Evolutionary conservation across 2,797 vertebrate species (phyloP).

Genomic region (Myotis myotis): DNA sequence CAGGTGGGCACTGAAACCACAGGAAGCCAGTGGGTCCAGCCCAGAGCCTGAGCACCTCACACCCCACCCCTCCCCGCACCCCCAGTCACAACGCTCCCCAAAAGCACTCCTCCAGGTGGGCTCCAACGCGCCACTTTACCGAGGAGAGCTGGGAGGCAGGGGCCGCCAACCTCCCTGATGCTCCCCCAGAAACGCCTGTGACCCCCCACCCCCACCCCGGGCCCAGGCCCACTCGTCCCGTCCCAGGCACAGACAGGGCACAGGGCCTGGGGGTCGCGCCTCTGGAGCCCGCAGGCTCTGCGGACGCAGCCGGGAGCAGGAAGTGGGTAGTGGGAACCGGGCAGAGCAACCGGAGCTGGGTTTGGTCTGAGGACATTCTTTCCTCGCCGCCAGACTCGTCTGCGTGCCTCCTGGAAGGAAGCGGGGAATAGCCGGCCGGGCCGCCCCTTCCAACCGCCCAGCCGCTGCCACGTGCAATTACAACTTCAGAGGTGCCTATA

Average conservation of each 20-base stretch:
- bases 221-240: background rate
- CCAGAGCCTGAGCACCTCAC: background rate
- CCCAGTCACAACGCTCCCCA: too few relatives aligned
- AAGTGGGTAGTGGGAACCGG: constrained; percentile 38
- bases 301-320: constrained; percentile 49
- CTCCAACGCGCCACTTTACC: background rate
- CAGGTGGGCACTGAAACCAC: background rate
- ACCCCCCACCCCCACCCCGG: too few relatives aligned
- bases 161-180: background rate
- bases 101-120: background rate
- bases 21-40: background rate
- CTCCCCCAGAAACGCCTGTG: background rate
- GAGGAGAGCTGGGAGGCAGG: background rate
- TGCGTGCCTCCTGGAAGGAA: constrained; percentile 60
- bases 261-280: background rate
- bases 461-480: constrained; percentile 70
- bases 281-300: constrained; percentile 1
- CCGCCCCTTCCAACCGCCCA: constrained; percentile 63
- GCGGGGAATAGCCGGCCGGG: constrained; percentile 39
- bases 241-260: background rate
- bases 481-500: constrained; percentile 72
- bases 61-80: too few relatives aligned
- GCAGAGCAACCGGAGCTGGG: constrained; percentile 54
- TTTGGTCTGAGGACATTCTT: constrained; percentile 53
- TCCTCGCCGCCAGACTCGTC: constrained; percentile 54